Evolutionary conservation across 2,888 invertebrate species (phyloP), one percentile per base, ranked within the genome.

Genomic region (Cryptops parisi): DNA sequence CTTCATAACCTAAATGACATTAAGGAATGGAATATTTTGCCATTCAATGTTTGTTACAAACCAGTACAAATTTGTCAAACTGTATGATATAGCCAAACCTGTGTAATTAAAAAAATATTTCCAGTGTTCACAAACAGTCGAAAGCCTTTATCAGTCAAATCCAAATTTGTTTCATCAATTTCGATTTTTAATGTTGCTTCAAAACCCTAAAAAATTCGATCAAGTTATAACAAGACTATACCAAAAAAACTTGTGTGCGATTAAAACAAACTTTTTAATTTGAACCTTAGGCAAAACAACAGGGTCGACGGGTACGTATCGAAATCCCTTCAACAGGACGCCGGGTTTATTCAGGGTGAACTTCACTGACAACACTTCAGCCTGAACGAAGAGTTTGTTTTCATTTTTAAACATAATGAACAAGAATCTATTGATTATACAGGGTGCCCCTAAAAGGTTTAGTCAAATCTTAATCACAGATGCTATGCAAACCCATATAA

Each of bases 281-380:
- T 15, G 3, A 27, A 54, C 54, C 21, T 53, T 55, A 19, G 55
- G 55, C 21, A 55, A 38, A 45, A 55, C 15, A 15, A 53, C 9
- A 23, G 53, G 53, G n/a, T 43, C 21, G 12, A 55, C 26, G 12
- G 52, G 45, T n/a, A 46, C 19, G 44, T 55, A 55, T 17, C 22
- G 19, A 25, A 41, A 55, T 1, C 55, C 55, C 17, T 22, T 39
- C n/a, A 53, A 23, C 5, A 17, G 17, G 19, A 44, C 27, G 17
- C 55, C 55, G 6, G 4, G 4, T 33, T 53, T 51, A n/a, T 12
- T n/a, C 2, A 53, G 15, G 3, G 52, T 41, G 17, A 55, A 27
- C 12, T 25, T 38, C 5, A 41, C 47, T 39, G 27, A 22, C 26
- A 47, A 39, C 6, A 47, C 33, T 27, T 26, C 26, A 4, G 22